Conservation (phyloP, 2,888 invertebrate genomes). For the Ellobium chinense region DNA sequence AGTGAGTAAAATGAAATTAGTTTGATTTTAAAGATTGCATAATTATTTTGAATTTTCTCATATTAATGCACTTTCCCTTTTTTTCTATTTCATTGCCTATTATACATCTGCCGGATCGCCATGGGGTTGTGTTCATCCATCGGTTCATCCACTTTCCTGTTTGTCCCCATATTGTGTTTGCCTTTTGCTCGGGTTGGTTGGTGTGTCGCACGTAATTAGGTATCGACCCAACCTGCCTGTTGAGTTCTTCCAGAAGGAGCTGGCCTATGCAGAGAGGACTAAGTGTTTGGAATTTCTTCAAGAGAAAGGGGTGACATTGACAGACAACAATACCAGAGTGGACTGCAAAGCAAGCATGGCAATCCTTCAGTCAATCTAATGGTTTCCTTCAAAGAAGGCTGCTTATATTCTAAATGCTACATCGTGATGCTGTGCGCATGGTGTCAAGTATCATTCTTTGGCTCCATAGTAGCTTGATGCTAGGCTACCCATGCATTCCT, state of each 20-base stretch:
- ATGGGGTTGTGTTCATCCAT: slow-evolving; percentile 36
- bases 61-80: slow-evolving; percentile 15
- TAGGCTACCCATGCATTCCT: neutral
- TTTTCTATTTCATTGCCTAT: slow-evolving; percentile 47
- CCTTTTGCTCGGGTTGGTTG: slow-evolving; percentile 29
- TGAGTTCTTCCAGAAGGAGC: slow-evolving; percentile 90
- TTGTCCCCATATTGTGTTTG: slow-evolving; percentile 10
- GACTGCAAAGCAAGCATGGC: slow-evolving; percentile 88
- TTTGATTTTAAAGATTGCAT: too few species aligned
- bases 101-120: slow-evolving; percentile 26
- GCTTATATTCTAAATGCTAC: neutral
- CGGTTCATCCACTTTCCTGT: slow-evolving; percentile 20
- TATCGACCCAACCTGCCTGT: slow-evolving; percentile 95
- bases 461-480: neutral
- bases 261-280: slow-evolving; percentile 91
- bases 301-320: slow-evolving; percentile 85
- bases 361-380: slow-evolving; percentile 47
- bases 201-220: slow-evolving; percentile 82
- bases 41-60: too few species aligned
- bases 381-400: neutral
- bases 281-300: slow-evolving; percentile 93
- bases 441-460: neutral
- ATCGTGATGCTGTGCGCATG: neutral
- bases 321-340: slow-evolving; percentile 82
- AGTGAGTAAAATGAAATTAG: too few species aligned